These are phyloP conservation scores for Pilophorus perplexus DNA, from an alignment of 2,888 invertebrate genomes.

Conservation along the genomic window DNA sequence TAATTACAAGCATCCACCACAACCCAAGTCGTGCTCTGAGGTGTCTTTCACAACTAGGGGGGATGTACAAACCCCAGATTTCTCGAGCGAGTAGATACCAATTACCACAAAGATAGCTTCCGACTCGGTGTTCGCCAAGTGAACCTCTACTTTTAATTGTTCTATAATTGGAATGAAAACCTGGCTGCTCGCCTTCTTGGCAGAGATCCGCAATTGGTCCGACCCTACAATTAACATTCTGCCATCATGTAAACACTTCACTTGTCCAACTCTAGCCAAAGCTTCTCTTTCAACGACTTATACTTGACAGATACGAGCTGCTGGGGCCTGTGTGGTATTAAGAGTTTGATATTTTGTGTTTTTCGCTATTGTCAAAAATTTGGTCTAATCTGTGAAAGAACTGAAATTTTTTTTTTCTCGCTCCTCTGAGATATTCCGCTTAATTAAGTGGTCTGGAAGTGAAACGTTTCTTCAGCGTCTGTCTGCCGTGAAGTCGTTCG, in stretches of 20 bases:
- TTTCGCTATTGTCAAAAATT: too few relatives aligned
- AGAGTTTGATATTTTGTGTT: too few relatives aligned
- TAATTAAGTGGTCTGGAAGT: constrained; percentile 30
- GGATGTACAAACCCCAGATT: too few relatives aligned
- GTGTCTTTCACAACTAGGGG: too few relatives aligned
- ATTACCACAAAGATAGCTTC: constrained; percentile 31
- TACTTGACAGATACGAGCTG: neutral
- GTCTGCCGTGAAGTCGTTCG: constrained; percentile 11
- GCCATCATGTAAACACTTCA: constrained; percentile 23
- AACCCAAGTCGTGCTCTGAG: too few relatives aligned
- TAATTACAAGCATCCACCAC: too few relatives aligned
- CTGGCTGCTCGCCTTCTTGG: constrained; percentile 12
- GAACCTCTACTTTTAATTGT: constrained; percentile 32
- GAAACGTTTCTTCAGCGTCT: constrained; percentile 36
- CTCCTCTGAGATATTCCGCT: too few relatives aligned
- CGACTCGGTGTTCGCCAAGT: neutral
- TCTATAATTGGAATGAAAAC: constrained; percentile 19
- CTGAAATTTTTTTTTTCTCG: too few relatives aligned
- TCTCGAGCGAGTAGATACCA: constrained; percentile 13
- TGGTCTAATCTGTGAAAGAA: too few relatives aligned
- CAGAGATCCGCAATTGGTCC: constrained; percentile 2
- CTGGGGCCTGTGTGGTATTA: too few relatives aligned
- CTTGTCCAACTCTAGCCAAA: constrained; percentile 16
- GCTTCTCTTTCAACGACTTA: neutral
- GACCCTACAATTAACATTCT: constrained; percentile 29